Conservation (phyloP, 2,888 invertebrate genomes). For the Apamea epomidion region DNA sequence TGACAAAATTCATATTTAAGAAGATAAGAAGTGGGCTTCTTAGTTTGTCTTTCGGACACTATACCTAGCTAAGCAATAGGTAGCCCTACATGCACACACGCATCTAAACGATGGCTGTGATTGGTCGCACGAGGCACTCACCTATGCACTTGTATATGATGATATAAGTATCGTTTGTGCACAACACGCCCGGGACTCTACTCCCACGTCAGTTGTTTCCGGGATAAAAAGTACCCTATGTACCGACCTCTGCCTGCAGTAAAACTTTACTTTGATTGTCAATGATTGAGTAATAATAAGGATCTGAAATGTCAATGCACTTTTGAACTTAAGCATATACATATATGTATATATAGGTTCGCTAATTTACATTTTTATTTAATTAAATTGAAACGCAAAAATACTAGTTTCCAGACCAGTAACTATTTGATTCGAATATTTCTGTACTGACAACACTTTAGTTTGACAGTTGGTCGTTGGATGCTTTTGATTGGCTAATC, state of each 20-base stretch:
- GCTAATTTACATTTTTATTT: no score
- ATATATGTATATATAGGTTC: no score
- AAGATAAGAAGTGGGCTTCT: neutral
- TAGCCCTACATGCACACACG: conserved; percentile 18
- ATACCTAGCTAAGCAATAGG: no score
- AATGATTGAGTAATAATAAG: neutral
- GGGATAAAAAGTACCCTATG: neutral
- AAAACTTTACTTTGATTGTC: neutral
- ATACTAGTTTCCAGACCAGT: no score
- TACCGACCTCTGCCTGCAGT: neutral
- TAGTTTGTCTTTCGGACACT: neutral
- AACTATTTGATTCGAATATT: no score
- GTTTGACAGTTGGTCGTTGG: no score
- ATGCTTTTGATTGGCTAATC: no score
- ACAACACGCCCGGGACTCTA: neutral
- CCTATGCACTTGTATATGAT: neutral
- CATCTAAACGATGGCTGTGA: conserved; percentile 10
- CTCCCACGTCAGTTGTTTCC: conserved; percentile 4
- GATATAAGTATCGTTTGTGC: neutral
- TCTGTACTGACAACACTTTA: no score
- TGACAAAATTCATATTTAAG: neutral
- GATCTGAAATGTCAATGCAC: neutral
- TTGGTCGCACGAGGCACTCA: conserved; percentile 29
- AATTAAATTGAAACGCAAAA: no score
- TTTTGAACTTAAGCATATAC: neutral